A percentile compares a stretch with the other conserved stretches of the same genome.
phyloP scores from a whole-genome alignment of 2,888 invertebrate species.

The Lasioglossum oenotherae region DNA sequence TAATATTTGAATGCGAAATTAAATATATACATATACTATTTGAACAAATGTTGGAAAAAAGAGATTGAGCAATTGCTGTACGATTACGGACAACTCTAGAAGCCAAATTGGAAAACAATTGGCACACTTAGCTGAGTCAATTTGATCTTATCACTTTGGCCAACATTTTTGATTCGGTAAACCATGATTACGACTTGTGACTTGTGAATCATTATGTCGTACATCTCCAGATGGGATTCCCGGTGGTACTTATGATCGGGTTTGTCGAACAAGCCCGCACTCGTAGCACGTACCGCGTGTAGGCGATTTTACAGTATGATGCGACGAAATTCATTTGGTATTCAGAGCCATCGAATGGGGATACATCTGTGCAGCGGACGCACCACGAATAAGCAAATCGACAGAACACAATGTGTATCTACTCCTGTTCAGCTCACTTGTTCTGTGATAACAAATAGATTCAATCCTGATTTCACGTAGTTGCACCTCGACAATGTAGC shows the following conservation, averaged over 20 bases:
- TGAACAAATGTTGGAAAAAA: too few species aligned
- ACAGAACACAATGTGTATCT: conserved; percentile 16
- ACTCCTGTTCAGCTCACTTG: not conserved
- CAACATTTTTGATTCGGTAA: not conserved
- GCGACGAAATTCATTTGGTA: conserved; percentile 67
- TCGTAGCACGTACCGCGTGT: conserved; percentile 8
- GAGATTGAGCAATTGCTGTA: too few species aligned
- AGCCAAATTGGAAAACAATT: too few species aligned
- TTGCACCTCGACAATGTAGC: not conserved
- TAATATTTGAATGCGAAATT: too few species aligned
- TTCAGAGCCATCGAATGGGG: conserved; percentile 70
- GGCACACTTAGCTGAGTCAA: not conserved
- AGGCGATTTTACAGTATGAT: conserved; percentile 38
- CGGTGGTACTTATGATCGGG: not conserved
- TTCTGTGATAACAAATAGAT: not conserved
- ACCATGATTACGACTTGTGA: not conserved
- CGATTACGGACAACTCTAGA: too few species aligned
- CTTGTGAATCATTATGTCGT: not conserved
- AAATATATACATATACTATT: too few species aligned
- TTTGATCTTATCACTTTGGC: not conserved
- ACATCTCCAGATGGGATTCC: not conserved
- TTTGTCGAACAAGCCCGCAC: conserved; percentile 42
- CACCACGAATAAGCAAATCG: conserved; percentile 66
- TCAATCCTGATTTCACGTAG: not conserved
- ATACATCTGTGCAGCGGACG: conserved; percentile 76